phyloP scores from a whole-genome alignment of 2,888 invertebrate genomes.

The Diadromus collaris region DNA sequence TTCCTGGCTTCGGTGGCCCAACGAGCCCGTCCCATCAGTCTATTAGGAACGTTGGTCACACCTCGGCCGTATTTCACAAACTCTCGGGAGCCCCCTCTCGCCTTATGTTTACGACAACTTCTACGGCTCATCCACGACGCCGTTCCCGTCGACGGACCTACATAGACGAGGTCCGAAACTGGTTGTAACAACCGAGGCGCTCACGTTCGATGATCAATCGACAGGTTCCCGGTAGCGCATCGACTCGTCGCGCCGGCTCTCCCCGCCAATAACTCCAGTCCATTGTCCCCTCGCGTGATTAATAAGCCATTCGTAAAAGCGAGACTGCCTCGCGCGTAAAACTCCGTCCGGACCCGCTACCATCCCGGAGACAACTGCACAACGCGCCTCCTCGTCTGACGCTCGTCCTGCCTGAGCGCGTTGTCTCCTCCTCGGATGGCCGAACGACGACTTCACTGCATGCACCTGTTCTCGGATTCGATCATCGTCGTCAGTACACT shows the following conservation, averaged over 20 bases:
- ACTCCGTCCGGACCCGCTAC: conserved; percentile 39
- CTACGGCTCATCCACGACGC: conserved; percentile 58
- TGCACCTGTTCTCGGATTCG: conserved; percentile 57
- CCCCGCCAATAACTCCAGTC: conserved; percentile 50
- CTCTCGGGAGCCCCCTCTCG: conserved; percentile 48
- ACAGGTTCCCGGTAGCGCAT: conserved; percentile 75
- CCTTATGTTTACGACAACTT: conserved; percentile 71
- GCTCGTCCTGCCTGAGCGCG: neutral
- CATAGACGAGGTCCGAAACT: conserved; percentile 37
- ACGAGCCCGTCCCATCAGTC: conserved; percentile 40
- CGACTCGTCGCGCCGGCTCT: conserved; percentile 7
- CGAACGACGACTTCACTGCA: conserved; percentile 29
- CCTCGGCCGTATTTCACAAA: conserved; percentile 71
- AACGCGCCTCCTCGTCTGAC: neutral
- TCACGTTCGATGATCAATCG: conserved; percentile 76
- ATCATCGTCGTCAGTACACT: conserved; percentile 50
- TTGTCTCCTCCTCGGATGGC: neutral
- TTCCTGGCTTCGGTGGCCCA: conserved; percentile 33
- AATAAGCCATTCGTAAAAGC: conserved; percentile 73
- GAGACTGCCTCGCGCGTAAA: conserved; percentile 60
- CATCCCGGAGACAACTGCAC: conserved; percentile 9
- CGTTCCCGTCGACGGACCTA: conserved; percentile 45
- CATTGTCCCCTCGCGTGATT: conserved; percentile 71
- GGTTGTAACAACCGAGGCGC: conserved; percentile 38
- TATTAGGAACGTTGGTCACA: conserved; percentile 72